These are phyloP conservation scores for Ageneiosus marmoratus DNA, from an alignment of 2,113 vertebrate genomes.

Conservation along the genomic window DNA sequence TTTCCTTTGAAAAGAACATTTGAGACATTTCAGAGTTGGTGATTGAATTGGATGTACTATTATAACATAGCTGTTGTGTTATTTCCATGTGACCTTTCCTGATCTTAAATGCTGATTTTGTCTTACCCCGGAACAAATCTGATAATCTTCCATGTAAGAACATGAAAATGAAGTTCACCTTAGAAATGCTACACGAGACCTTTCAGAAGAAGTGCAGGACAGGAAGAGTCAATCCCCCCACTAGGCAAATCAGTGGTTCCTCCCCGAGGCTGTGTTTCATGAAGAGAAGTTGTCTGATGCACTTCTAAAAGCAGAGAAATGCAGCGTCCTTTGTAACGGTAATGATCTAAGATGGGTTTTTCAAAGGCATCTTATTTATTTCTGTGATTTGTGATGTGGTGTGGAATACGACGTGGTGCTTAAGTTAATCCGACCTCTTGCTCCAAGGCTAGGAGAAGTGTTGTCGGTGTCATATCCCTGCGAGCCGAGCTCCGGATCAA, in stretches of 20 bases:
- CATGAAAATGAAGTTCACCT: neutral
- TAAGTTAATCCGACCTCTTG: constrained; percentile 12
- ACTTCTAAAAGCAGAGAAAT: neutral
- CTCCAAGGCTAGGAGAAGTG: neutral
- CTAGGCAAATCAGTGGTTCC: neutral
- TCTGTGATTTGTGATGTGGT: neutral
- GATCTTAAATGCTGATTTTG: neutral
- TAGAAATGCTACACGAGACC: neutral
- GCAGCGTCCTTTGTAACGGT: constrained; percentile 6
- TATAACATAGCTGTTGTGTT: neutral
- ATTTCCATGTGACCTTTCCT: neutral
- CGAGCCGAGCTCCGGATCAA: neutral
- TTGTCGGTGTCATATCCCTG: neutral
- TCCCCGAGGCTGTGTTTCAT: neutral
- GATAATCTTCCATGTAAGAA: neutral
- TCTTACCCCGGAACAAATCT: neutral
- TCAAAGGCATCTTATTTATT: neutral
- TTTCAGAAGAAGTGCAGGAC: constrained; percentile 31
- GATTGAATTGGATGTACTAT: neutral
- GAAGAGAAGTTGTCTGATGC: neutral
- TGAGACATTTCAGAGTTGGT: neutral
- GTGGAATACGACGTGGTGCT: neutral
- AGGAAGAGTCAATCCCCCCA: neutral
- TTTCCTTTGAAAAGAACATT: neutral
- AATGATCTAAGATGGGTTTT: neutral